Conservation (phyloP, 2,888 invertebrate species). For the Peribatodes rhomboidaria region DNA sequence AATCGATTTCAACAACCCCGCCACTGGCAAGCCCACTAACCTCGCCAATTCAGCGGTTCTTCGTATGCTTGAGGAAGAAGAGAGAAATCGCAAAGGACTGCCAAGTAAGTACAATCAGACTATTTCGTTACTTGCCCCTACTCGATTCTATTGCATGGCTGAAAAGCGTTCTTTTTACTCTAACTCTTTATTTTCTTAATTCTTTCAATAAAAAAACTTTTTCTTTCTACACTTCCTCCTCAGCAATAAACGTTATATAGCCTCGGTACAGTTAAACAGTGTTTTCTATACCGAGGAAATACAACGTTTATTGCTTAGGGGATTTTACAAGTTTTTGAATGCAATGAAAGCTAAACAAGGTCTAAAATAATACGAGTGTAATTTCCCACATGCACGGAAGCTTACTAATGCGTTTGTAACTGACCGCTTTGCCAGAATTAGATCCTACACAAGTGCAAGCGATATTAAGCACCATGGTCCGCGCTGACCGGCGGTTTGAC, state of each 20-base stretch:
- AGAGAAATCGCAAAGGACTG: constrained; percentile 88
- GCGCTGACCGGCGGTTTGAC: constrained; percentile 72
- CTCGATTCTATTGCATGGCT: background rate
- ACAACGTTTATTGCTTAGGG: too few species aligned
- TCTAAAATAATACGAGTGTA: background rate
- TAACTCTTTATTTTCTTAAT: background rate
- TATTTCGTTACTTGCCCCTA: background rate
- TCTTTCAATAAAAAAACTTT: background rate
- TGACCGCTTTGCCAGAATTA: constrained; percentile 78
- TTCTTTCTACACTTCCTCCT: background rate
- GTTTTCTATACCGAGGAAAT: too few species aligned
- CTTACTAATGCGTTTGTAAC: constrained; percentile 68
- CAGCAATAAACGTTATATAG: too few species aligned
- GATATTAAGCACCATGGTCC: constrained; percentile 75
- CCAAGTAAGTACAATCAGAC: constrained; percentile 83
- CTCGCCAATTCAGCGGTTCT: constrained; percentile 94
- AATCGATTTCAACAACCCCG: constrained; percentile 92
- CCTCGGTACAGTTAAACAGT: too few species aligned
- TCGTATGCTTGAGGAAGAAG: constrained; percentile 94
- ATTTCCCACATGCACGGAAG: constrained; percentile 36
- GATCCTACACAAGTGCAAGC: constrained; percentile 79
- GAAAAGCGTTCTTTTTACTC: background rate
- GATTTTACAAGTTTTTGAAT: background rate
- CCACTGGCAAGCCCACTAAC: constrained; percentile 91
- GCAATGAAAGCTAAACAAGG: background rate